Evolutionary conservation across 2,888 invertebrate species (phyloP), one percentile per base, ranked within the genome.

Genomic region (Cylindroiulus punctatus): DNA sequence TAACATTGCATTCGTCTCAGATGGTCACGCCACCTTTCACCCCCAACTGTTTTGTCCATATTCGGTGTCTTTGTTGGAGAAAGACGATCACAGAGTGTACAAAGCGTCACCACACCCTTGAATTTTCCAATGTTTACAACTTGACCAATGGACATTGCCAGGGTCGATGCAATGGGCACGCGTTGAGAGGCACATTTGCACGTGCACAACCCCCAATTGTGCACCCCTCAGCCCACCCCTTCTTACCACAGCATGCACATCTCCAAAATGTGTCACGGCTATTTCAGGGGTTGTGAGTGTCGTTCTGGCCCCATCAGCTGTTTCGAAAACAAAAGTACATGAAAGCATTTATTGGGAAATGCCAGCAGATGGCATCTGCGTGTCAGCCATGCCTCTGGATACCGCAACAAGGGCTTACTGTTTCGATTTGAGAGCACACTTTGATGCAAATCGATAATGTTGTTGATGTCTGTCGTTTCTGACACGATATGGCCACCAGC

Each of bases 301-400:
- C 30, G 76, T 26, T 26, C 30, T 76, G 76, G 30, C 30, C 17
- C 17, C 30, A 14, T 76, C 65, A 65, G 76, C 30, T 76, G 76
- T 14, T 76, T 76, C 76, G 40, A 57, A 57, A 65, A 26, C 65
- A 76, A 76, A 76, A 76, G 26, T 76, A 30, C 76, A 76, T 30
- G 76, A 76, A 76, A 76, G 76, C 30, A 76, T 76, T 76, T 76
- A 76, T 76, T 76, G 76, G 76, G 76, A 76, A 76, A 76, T 76
- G 76, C 76, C 76, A 76, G 76, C 76, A 76, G 76, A 76, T 76
- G 76, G 76, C 76, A 76, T 76, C 14, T 76, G 76, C 76, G 30
- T 76, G 76, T 76, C 76, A 76, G 8, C 26, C 76, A 2, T 30
- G 76, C 76, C 76, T 12, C 76, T 76, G 76, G 26, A 76, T 76